Evolutionary conservation across 1,140 invertebrate genomes (phyloP), one percentile per base, ranked within the genome.

Genomic region (Trichonephila clavata): DNA sequence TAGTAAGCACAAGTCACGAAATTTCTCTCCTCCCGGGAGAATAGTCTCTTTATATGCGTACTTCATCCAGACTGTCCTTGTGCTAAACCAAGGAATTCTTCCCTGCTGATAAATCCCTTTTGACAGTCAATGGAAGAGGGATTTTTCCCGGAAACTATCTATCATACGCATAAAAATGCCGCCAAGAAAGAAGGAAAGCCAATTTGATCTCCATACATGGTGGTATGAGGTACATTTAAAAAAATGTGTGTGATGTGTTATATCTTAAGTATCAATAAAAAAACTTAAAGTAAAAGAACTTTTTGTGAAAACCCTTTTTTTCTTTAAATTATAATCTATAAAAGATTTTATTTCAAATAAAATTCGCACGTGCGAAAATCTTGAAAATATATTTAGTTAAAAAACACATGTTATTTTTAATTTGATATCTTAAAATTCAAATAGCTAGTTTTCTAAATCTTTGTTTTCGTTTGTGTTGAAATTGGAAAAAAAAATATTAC

Each of bases 171-270:
- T 68, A 68, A 68, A 68, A 68, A 68, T 24, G 14, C 65, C 24
- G n/a, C 24, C 21, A 68, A 68, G 24, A 24, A 27, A 68, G 65
- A 24, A 68, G 50, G 0, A 50, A 68, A 14, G 65, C 65, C 24
- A 24, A 68, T 24, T 68, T 68, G 65, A 68, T 68, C 65, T 68
- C 65, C n/a, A n/a, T 68, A 68, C 65, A 68, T 68, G 65, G 65
- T 20, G 21, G 65, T 68, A 21, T 68, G 8, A 21, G 65, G 10
- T 24, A 21, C 65, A 68, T 68, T 68, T 68, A 24, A 24, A n/a
- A 68, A 68, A 21, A n/a, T n/a, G n/a, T n/a, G n/a, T n/a, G 65
- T n/a, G 8, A 10, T 68, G 65, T 27, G 65, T n/a, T 24, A 24
- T 14, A 24, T 24, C 21, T 68, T 65, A n/a, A 21, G 21, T 68